A percentile compares a stretch with the other conserved stretches of the same genome.
Evolutionary conservation across 2,888 invertebrate genomes (phyloP).

Genomic region (Drosophila silvestris): DNA sequence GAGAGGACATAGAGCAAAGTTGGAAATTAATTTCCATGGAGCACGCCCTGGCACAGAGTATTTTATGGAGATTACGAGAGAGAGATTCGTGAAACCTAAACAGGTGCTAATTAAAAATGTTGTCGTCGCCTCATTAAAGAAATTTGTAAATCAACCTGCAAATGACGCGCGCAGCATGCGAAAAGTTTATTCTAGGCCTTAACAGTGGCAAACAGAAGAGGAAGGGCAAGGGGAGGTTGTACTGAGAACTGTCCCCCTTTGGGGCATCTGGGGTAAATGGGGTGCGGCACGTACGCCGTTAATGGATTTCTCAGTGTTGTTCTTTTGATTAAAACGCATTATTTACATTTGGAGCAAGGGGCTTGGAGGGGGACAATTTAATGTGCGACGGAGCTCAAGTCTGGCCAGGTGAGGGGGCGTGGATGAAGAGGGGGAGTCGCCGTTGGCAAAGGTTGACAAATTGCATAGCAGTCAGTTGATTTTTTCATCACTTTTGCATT

Average conservation of each 20-base stretch:
- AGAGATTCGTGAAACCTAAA: slow-evolving; percentile 51
- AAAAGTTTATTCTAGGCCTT: slow-evolving; percentile 35
- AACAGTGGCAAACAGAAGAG: background rate
- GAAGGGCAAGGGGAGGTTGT: background rate
- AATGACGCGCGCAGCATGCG: slow-evolving; percentile 52
- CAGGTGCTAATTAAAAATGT: slow-evolving; percentile 84
- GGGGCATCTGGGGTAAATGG: slow-evolving; percentile 13
- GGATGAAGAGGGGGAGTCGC: background rate
- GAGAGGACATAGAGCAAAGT: slow-evolving; percentile 37
- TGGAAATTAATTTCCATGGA: slow-evolving; percentile 69
- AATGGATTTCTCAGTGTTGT: slow-evolving; percentile 67
- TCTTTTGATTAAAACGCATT: slow-evolving; percentile 67
- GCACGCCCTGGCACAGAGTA: slow-evolving; percentile 26
- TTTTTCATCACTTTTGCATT: slow-evolving; percentile 49
- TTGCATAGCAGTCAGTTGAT: slow-evolving; percentile 50
- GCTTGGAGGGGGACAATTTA: slow-evolving; percentile 5
- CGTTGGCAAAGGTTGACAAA: slow-evolving; percentile 63
- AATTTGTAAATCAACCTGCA: slow-evolving; percentile 74
- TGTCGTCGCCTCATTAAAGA: slow-evolving; percentile 84
- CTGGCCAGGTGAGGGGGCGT: slow-evolving; percentile 1
- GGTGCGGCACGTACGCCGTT: slow-evolving; percentile 87
- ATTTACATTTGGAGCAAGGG: slow-evolving; percentile 56
- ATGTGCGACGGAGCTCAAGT: slow-evolving; percentile 10
- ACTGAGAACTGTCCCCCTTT: slow-evolving; percentile 1
- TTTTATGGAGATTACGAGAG: slow-evolving; percentile 61